Percentiles rank a stretch among this genome's conserved stretches.
These are phyloP conservation scores for Pterocles gutturalis DNA, from an alignment of 2,113 vertebrate species.

Conservation along the genomic window DNA sequence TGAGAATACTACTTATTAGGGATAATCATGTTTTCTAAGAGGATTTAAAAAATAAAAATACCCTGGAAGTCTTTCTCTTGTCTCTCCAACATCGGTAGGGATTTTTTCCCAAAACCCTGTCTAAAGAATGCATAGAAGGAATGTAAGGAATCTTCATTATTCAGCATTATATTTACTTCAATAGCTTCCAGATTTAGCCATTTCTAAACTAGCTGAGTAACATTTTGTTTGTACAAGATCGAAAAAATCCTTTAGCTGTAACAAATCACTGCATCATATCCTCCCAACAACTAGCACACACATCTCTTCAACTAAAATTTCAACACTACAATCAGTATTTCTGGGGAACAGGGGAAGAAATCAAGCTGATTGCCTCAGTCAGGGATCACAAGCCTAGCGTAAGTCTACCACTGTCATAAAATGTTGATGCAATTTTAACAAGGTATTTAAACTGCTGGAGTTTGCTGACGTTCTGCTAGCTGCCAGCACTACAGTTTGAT, in stretches of 20 bases:
- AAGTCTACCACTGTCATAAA: not conserved
- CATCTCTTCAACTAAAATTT: not conserved
- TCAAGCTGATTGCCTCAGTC: slow-evolving; percentile 27
- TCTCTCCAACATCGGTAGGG: not conserved
- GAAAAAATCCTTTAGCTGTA: slow-evolving; percentile 14
- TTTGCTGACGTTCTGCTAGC: slow-evolving; percentile 30
- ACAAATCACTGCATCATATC: slow-evolving; percentile 30
- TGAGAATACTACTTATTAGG: not conserved
- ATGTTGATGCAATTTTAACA: slow-evolving; percentile 17
- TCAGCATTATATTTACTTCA: slow-evolving; percentile 45
- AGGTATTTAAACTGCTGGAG: slow-evolving; percentile 26
- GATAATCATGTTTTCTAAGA: slow-evolving; percentile 22
- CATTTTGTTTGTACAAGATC: not conserved
- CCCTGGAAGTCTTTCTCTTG: not conserved
- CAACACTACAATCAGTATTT: not conserved
- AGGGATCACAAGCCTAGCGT: not conserved
- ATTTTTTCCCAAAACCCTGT: not conserved
- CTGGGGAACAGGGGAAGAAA: not conserved
- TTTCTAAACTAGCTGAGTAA: slow-evolving; percentile 25
- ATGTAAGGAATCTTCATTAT: slow-evolving; percentile 43
- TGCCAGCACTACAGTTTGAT: slow-evolving; percentile 40
- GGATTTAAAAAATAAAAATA: not conserved
- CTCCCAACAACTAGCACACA: not conserved
- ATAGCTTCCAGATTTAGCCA: slow-evolving; percentile 25
- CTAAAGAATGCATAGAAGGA: not conserved